Base-by-base conservation (phyloP, 1,140 invertebrate species). In the Lysiphlebus fabarum region DNA sequence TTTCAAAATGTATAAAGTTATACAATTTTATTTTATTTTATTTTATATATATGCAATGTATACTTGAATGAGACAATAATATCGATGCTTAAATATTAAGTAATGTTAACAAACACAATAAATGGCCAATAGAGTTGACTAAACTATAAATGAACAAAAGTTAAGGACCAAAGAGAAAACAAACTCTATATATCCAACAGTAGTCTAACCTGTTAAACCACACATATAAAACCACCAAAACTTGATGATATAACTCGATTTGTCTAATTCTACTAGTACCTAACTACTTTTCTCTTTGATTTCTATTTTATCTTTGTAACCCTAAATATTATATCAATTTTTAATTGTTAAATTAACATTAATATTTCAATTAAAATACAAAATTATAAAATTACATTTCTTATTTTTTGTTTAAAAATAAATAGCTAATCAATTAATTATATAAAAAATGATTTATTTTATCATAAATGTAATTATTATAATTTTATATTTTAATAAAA, bases 261-360 rank as follows among this genome's bases (percentile, higher is more conserved):
- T 65, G 64, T 67, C 63, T 69, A 70, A 70, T 70, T 70, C 68
- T 56, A 59, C 65, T 62, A 66, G 59, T 62, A 56, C 43, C 56
- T 53, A 65, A 60, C 63, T 57, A 50, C 58, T 59, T 48, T 53
- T 50, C 51, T 54, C 56, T 41, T 38, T 34, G 59, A 40, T 11
- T 40, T 8, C 38, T 11, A 2, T 40, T 11, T 40, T 11, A 1
- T 40, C 43, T 12, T 47, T 43, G 54, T 34, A 40, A n/a, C 44
- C 37, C 7, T 38, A 14, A 62, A 59, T 47, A 53, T 51, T 49
- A 56, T 55, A 49, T 56, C 48, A 59, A 67, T 64, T 68, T 67
- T 66, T 51, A 41, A 59, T 55, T 33, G 4, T 26, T 26, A 1
- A 26, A 26, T 26, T 26, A 26, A 26, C 17, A 26, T 26, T 26